phyloP scores from a whole-genome alignment of 2,888 invertebrate species.

The Apotomis capreana region DNA sequence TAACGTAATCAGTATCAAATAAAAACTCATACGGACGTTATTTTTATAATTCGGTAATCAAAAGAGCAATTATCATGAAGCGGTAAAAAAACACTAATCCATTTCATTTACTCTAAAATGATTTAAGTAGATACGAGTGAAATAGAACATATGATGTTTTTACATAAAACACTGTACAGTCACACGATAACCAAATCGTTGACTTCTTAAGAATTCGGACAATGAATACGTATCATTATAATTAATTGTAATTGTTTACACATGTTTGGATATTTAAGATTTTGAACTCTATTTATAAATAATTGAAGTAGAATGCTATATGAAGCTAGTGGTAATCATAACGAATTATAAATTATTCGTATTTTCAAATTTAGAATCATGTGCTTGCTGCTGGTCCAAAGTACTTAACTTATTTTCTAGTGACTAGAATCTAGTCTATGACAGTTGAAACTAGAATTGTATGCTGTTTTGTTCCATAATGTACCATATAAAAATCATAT shows the following conservation, averaged over 20 bases:
- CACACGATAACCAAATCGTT: constrained; percentile 37
- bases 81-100: constrained; percentile 16
- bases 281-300: not conserved
- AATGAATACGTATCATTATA: constrained; percentile 34
- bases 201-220: constrained; percentile 32
- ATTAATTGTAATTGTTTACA: constrained; percentile 27
- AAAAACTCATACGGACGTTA: constrained; percentile 21
- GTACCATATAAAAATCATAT: too few relatives aligned
- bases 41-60: constrained; percentile 35
- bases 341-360: not conserved
- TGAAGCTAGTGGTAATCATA: not conserved
- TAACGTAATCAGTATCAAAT: constrained; percentile 16
- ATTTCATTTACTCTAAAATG: not conserved
- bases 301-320: not conserved
- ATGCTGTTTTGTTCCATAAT: too few relatives aligned
- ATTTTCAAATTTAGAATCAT: not conserved
- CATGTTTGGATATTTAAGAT: not conserved
- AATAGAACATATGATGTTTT: not conserved
- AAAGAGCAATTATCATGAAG: constrained; percentile 26
- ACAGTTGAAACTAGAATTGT: too few relatives aligned
- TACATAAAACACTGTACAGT: not conserved
- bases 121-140: not conserved
- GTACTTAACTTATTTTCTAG: too few relatives aligned
- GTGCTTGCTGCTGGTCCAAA: not conserved
- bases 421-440: too few relatives aligned